These are phyloP conservation scores for Melipona quadrifasciata DNA, from an alignment of 1,140 invertebrate genomes.

Conservation along the genomic window DNA sequence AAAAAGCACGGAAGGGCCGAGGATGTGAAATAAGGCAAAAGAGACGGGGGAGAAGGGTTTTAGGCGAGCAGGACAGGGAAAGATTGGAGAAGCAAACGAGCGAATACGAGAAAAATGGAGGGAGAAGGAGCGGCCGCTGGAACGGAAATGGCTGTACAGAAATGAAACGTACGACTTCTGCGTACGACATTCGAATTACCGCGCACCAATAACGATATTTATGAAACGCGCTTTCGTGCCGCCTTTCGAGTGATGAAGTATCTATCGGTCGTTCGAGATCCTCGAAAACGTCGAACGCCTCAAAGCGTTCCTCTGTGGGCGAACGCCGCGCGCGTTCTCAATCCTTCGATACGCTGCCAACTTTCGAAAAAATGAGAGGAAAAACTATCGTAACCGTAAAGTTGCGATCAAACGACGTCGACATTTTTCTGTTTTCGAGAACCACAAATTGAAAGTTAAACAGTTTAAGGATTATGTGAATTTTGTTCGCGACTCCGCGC, in stretches of 20 bases:
- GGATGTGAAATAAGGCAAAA: constrained; percentile 45
- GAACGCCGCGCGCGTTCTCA: no score
- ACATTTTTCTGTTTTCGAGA: no score
- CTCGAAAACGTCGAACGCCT: not conserved
- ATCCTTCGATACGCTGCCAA: no score
- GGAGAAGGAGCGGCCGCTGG: constrained; percentile 28
- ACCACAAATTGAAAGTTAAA: no score
- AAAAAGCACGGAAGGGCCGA: constrained; percentile 40
- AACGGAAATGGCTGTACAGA: constrained; percentile 52
- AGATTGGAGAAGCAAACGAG: constrained; percentile 39
- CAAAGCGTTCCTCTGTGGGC: not conserved
- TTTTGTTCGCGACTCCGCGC: no score
- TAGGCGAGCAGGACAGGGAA: constrained; percentile 10
- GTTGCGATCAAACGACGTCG: no score
- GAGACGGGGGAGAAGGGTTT: constrained; percentile 4
- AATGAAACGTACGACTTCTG: constrained; percentile 62
- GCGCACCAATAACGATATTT: constrained; percentile 67
- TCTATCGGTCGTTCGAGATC: constrained; percentile 1
- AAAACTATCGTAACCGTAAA: no score
- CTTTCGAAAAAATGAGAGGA: no score
- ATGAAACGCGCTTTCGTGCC: constrained; percentile 55
- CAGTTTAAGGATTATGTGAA: no score
- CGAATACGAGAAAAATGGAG: constrained; percentile 36
- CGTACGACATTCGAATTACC: constrained; percentile 63
- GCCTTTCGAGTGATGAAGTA: constrained; percentile 43